Base-by-base conservation (phyloP, 2,888 invertebrate genomes). In the Sinelater perroti region DNA sequence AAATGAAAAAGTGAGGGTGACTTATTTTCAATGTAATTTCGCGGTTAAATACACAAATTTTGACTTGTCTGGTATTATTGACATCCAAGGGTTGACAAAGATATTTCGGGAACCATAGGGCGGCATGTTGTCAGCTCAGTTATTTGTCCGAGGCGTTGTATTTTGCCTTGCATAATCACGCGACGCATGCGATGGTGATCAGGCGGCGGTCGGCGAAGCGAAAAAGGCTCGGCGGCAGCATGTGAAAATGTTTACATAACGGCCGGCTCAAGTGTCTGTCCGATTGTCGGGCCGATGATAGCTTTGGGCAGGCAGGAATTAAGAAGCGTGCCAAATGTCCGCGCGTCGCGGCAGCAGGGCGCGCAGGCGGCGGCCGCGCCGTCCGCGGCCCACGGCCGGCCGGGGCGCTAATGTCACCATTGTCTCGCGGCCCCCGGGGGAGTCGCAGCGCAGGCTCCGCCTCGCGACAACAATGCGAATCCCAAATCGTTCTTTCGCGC, bases 381-480 rank as follows among this genome's bases (percentile, higher is more conserved):
- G 47, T 45, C 47, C 45, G 33, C 40, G 47, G 30, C 30, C 38
- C 51, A n/a, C 47, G 28, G 44, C 47, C 35, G 47, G 52, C 47
- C 45, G 33, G 47, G 47, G 30, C 30, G 40, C 51, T 49, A 45
- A 60, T 50, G 56, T 60, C 68, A 67, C 71, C 74, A 73, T 73
- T 74, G 74, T 74, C 68, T 73, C 69, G 35, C 36, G 36, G 42
- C 35, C 50, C 53, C 63, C 63, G 75, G 71, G 74, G 76, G 76
- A 70, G 72, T 70, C 69, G 56, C 70, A 36, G 40, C 44, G 33
- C 31, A 62, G 53, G 67, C 69, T 65, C 68, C 69, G 70, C 69
- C 71, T 60, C 46, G 59, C 62, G 50, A 68, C 65, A 76, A 78
- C 77, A 78, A 77, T 78, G 75, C 75, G 74, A 75, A 75, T 77